Conservation (phyloP, 2,888 invertebrate genomes). For the Eumacrocentrus americanus region DNA sequence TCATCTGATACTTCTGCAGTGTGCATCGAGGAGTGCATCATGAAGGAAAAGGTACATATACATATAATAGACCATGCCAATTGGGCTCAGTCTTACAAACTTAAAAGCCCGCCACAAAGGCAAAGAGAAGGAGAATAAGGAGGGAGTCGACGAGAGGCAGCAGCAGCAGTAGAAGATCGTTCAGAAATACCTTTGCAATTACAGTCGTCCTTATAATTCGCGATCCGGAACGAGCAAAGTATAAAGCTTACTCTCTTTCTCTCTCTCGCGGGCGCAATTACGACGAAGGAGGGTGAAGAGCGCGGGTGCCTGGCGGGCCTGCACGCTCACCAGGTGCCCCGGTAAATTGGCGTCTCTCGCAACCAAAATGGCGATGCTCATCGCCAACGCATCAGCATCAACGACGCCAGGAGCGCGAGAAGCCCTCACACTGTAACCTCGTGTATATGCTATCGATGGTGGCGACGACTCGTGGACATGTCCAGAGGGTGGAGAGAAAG, state of each 20-base stretch:
- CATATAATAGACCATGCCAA: no score
- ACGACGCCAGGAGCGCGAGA: constrained; percentile 5
- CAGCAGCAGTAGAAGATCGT: neutral
- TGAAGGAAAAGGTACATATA: no score
- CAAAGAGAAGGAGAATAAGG: neutral
- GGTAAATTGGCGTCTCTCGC: constrained; percentile 45
- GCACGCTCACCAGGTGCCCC: constrained; percentile 40
- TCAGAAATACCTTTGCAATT: constrained; percentile 36
- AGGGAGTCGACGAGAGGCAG: neutral
- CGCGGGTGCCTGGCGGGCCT: constrained; percentile 28
- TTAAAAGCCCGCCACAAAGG: neutral
- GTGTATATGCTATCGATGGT: constrained; percentile 4
- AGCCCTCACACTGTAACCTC: constrained; percentile 1
- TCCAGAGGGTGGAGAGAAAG: neutral
- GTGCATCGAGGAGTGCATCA: no score
- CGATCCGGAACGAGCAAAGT: constrained; percentile 21
- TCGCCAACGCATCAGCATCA: constrained; percentile 7
- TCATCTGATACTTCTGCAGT: no score
- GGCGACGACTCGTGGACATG: constrained; percentile 1
- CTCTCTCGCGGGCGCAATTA: constrained; percentile 32
- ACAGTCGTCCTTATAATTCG: constrained; percentile 34
- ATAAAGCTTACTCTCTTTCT: constrained; percentile 5
- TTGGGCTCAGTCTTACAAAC: no score
- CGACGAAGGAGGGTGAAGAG: constrained; percentile 21
- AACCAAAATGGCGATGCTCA: constrained; percentile 42